A percentile compares a stretch with the other conserved stretches of the same genome.
These are phyloP conservation scores for Spilosoma lubricipeda DNA, from an alignment of 2,888 invertebrate genomes.

Conservation along the genomic window DNA sequence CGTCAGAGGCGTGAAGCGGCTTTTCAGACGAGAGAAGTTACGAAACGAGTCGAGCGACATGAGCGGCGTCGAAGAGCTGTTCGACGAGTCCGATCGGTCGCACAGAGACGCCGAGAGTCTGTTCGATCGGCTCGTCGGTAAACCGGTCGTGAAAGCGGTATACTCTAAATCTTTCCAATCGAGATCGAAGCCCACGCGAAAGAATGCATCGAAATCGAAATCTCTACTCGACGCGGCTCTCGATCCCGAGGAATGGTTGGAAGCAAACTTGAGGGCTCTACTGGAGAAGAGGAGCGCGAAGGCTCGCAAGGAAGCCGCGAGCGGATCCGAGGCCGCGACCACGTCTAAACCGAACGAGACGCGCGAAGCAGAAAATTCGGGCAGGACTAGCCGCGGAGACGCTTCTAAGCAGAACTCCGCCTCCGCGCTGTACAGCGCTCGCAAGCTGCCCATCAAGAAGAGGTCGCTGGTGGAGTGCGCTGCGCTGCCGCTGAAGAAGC, in stretches of 20 bases:
- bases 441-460: slow-evolving; percentile 73
- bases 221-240: slow-evolving; percentile 63
- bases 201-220: slow-evolving; percentile 46
- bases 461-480: slow-evolving; percentile 56
- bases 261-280: slow-evolving; percentile 56
- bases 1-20: slow-evolving; percentile 65
- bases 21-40: slow-evolving; percentile 56
- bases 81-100: slow-evolving; percentile 57
- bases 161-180: slow-evolving; percentile 69
- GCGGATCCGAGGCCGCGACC: slow-evolving; percentile 44
- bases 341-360: slow-evolving; percentile 25
- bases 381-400: slow-evolving; percentile 14
- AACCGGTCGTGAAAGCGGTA: slow-evolving; percentile 59
- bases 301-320: slow-evolving; percentile 30
- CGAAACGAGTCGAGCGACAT: slow-evolving; percentile 58
- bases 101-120: slow-evolving; percentile 52
- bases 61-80: slow-evolving; percentile 74
- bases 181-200: slow-evolving; percentile 38
- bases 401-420: slow-evolving; percentile 50
- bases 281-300: slow-evolving; percentile 18
- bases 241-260: slow-evolving; percentile 70
- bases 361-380: slow-evolving; percentile 63
- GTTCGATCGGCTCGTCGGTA: slow-evolving; percentile 69
- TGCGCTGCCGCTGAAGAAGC: slow-evolving; percentile 70
- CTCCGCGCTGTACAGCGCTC: slow-evolving; percentile 60